These are phyloP conservation scores for Ceyx margarethae DNA, from an alignment of 2,113 vertebrate genomes.

Conservation along the genomic window DNA sequence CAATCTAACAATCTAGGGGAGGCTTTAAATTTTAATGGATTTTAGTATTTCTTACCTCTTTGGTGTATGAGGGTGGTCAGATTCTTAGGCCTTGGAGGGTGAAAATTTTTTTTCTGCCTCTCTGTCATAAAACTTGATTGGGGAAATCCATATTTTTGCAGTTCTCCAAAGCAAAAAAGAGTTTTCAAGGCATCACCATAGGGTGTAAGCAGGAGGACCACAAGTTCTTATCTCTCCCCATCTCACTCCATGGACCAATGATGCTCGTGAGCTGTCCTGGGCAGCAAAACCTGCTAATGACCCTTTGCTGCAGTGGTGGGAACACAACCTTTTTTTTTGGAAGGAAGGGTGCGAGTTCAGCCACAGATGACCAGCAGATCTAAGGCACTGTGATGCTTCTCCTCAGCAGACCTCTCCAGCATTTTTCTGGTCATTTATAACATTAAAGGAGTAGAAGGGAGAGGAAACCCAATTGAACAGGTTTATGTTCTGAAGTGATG, in stretches of 20 bases:
- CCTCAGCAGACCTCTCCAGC: background rate
- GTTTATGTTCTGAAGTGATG: background rate
- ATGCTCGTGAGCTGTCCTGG: rapidly evolving
- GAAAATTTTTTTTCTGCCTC: background rate
- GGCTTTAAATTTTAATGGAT: constrained; percentile 31
- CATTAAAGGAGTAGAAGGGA: background rate
- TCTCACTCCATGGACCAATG: rapidly evolving
- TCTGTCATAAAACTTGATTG: background rate
- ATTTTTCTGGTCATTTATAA: background rate
- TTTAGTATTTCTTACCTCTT: background rate
- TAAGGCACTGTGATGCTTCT: background rate
- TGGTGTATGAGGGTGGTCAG: background rate
- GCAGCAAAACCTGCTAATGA: background rate
- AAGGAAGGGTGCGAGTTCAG: background rate
- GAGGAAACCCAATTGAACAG: background rate
- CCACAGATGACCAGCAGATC: rapidly evolving
- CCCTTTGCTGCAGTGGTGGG: background rate
- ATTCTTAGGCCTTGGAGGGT: background rate
- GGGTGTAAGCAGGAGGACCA: background rate
- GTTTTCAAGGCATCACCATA: background rate
- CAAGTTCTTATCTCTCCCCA: rapidly evolving
- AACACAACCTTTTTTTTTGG: background rate
- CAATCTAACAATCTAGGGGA: constrained; percentile 46
- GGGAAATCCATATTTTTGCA: background rate
- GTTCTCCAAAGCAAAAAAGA: background rate